Evolutionary conservation across 2,797 vertebrate species (phyloP).

Genomic region (Bucorvus abyssinicus): DNA sequence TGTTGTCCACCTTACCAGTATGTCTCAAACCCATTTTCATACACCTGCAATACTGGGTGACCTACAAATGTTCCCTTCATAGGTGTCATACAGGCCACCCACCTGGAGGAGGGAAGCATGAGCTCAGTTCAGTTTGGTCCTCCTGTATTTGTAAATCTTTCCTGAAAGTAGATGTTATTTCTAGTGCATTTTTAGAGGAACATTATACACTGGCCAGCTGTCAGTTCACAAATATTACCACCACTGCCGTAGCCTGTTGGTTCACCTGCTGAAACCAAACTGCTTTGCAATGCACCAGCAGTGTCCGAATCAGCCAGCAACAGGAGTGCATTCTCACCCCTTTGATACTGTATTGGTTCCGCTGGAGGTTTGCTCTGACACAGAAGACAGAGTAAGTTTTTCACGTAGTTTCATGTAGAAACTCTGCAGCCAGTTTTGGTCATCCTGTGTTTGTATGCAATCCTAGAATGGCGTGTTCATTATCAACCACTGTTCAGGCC

Average conservation of each 20-base stretch:
- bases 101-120: background rate
- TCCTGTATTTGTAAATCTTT: background rate
- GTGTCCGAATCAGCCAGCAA: background rate
- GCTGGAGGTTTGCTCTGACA: background rate
- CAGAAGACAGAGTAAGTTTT: background rate
- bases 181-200: background rate
- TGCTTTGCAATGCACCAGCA: background rate
- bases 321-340: rapidly evolving
- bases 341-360: background rate
- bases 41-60: background rate
- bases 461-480: background rate
- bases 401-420: background rate
- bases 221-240: background rate
- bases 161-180: background rate
- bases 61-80: rapidly evolving
- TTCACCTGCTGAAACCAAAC: background rate
- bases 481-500: background rate
- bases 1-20: background rate
- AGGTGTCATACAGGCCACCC: background rate
- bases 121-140: background rate
- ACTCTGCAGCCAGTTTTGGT: background rate
- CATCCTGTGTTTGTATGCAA: too few relatives aligned
- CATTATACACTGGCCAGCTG: background rate
- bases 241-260: background rate
- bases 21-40: background rate